Evolutionary conservation across 2,888 invertebrate genomes (phyloP), one percentile per base, ranked within the genome.

Genomic region (Papilio elwesi): DNA sequence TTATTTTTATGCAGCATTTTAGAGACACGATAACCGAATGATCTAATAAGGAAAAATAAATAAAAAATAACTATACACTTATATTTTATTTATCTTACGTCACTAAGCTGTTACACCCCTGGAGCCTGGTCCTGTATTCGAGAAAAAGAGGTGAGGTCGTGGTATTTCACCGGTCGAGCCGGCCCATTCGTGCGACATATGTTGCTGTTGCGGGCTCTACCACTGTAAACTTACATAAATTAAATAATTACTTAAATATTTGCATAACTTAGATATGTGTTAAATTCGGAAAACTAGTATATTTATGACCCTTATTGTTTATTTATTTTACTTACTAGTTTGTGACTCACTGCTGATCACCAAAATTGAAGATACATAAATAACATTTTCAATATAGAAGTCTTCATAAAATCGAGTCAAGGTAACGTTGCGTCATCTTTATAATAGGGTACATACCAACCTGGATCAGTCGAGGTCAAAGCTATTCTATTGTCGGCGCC

Each of bases 401-500:
- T 69, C 51, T 75, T 74, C 77, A 77, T 26, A 72, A 77, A 74
- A 74, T 78, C 73, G 73, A 75, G 62, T 76, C 78, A 79, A 80
- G 81, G 81, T 74, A 51, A 72, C 67, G 74, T 83, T 82, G 74
- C 82, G 80, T 83, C 81, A 80, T 74, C 76, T 67, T 66, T 70
- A 75, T 79, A 78, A 79, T 78, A 77, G 78, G 76, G 70, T 78
- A 78, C 76, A 74, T 80, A 79, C 75, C 70, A 78, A 77, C 78
- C 84, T 83, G 87, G 85, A 87, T 82, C 77, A 85, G 80, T 81
- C 91, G 87, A 92, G 92, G 92, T 89, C 91, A 87, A 80, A 90
- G 74, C 87, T 81, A 88, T 92, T 91, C 88, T 87, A 91, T 91
- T 91, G 90, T 90, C 78, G 81, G 79, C 81, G 79, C 78, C 80